Percentiles rank a stretch among this genome's conserved stretches.
Evolutionary conservation across 2,113 vertebrate genomes (phyloP).

Genomic region (Myotis lucifugus): DNA sequence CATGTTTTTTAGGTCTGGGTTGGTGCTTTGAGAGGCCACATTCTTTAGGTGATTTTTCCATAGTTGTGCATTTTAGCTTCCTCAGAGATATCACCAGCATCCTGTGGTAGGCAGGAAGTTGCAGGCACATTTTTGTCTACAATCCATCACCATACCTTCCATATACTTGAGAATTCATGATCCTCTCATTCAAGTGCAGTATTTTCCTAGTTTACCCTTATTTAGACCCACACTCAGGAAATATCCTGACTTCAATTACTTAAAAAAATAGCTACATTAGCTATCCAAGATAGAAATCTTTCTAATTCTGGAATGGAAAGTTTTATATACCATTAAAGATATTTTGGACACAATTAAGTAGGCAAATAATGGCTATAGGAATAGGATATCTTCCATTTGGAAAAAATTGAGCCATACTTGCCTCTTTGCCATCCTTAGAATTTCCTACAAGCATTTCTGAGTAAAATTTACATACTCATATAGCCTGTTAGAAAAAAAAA

Average conservation of each 20-base stretch:
- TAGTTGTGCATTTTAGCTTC: background rate
- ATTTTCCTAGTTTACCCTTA: background rate
- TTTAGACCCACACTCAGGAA: background rate
- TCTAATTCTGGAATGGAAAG: background rate
- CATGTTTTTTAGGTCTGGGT: background rate
- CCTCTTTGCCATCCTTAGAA: background rate
- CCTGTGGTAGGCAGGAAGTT: background rate
- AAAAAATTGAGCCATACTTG: background rate
- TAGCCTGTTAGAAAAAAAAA: background rate
- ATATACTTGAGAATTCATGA: background rate
- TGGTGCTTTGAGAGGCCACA: background rate
- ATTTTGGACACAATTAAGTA: constrained; percentile 7
- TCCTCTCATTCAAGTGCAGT: background rate
- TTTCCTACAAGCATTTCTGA: background rate
- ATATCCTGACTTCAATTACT: constrained; percentile 5
- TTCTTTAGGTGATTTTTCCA: background rate
- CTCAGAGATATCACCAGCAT: background rate
- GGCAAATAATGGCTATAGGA: background rate
- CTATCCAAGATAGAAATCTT: background rate
- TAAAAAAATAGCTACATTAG: background rate
- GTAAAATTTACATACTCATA: background rate
- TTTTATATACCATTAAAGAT: background rate
- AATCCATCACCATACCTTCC: background rate
- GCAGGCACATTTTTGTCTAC: background rate
- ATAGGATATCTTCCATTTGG: background rate